Conservation (phyloP, 2,888 invertebrate species). For the Acanthosepion esculentum region DNA sequence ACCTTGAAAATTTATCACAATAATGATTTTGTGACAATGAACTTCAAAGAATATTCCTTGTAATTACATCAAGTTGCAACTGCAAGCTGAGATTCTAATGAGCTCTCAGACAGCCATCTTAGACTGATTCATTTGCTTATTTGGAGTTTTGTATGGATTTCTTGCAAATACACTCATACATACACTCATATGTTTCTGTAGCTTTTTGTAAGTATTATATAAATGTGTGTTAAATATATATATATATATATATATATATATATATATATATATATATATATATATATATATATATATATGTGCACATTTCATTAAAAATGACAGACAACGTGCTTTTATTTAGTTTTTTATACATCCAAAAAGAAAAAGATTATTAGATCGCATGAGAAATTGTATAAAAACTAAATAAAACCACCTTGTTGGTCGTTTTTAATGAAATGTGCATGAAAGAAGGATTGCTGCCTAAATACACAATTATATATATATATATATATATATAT, state of each 20-base stretch:
- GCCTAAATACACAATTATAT: too few species aligned
- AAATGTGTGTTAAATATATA: not conserved
- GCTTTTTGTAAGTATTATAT: not conserved
- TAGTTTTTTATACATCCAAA: too few species aligned
- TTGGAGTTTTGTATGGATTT: not conserved
- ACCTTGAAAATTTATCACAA: conserved; percentile 5
- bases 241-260: not conserved
- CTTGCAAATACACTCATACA: not conserved
- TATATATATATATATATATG: not conserved
- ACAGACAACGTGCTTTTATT: too few species aligned
- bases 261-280: not conserved
- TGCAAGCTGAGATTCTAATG: conserved; percentile 10
- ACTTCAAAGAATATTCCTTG: not conserved
- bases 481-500: too few species aligned
- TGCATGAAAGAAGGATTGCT: too few species aligned
- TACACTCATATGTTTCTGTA: too few species aligned
- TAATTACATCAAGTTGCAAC: not conserved
- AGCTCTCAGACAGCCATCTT: not conserved
- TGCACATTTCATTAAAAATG: too few species aligned
- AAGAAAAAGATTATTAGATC: too few species aligned
- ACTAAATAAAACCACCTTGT: too few species aligned
- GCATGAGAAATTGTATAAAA: too few species aligned
- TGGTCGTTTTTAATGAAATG: too few species aligned
- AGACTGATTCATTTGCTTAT: not conserved
- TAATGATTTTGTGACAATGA: conserved; percentile 17